These are phyloP conservation scores for Cheiracanthium punctorium DNA, from an alignment of 2,888 invertebrate species.

Conservation along the genomic window DNA sequence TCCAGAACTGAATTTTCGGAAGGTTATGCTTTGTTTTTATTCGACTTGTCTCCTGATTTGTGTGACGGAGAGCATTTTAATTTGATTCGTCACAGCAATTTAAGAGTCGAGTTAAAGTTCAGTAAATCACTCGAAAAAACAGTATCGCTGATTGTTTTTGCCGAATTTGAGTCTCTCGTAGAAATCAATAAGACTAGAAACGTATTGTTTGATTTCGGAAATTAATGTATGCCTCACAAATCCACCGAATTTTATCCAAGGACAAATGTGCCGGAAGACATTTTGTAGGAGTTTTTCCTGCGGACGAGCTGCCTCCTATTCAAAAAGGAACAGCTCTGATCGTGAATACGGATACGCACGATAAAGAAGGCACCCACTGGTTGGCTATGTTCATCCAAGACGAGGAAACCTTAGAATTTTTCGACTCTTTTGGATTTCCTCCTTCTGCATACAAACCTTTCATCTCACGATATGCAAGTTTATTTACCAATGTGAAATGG, in stretches of 20 bases:
- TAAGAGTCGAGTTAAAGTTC: constrained; percentile 32
- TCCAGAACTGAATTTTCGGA: constrained; percentile 16
- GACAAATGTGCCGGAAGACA: not conserved
- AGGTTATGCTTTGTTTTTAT: constrained; percentile 1
- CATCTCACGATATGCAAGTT: not conserved
- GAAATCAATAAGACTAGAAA: constrained; percentile 33
- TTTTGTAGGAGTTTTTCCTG: constrained; percentile 15
- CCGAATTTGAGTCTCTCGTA: constrained; percentile 27
- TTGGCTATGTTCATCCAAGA: constrained; percentile 28
- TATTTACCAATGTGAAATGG: not conserved
- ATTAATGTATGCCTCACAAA: constrained; percentile 39
- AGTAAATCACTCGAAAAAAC: not conserved
- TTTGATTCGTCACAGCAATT: constrained; percentile 24
- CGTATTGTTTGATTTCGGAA: constrained; percentile 15
- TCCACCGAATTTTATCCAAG: not conserved
- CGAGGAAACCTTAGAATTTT: constrained; percentile 24
- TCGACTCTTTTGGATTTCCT: constrained; percentile 52
- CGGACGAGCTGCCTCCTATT: constrained; percentile 11
- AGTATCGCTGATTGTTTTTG: not conserved
- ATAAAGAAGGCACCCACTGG: constrained; percentile 50
- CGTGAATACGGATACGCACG: constrained; percentile 12
- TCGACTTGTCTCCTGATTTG: constrained; percentile 63
- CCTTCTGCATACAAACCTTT: not conserved
- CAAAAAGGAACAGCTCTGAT: not conserved
- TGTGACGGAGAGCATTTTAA: constrained; percentile 19